Base-by-base conservation (phyloP, 2,797 vertebrate species). In the Aphelocoma californica region DNA sequence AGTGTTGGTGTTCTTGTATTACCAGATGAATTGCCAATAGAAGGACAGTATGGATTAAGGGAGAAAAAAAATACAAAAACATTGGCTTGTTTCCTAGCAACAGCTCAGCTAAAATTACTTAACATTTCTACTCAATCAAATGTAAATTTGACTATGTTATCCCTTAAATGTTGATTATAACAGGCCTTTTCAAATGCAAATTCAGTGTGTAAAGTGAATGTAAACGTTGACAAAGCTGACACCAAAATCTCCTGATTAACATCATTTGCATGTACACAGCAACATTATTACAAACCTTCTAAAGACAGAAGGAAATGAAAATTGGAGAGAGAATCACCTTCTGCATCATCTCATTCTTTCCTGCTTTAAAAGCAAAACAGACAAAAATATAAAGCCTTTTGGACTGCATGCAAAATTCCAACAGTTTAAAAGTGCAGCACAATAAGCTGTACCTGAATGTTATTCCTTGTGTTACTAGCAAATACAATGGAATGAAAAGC, bases 41-140 rank as follows among this genome's bases (percentile, higher is more conserved):
- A 94, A 95, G 83, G 95, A 81, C 60, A 92, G 94, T 97, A 97
- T 81, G 79, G 87, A 95, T 89, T 95, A 97, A 96, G 88, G 84
- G 92, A 16, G 97, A 90, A 96, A 90, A 90, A 40, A 56, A 95
- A 93, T 34, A 61, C 91, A 96, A 94, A 97, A 97, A 97, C 97
- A 98, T 97, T 97, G 97, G 96, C 96, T 97, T 97, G 98, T 98
- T 97, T 96, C 98, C 95, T 98, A 98, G 98, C 97, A 98, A 98
- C 97, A 94, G 94, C 66, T 91, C 83, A 90, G 95, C 95, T 97
- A 97, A 98, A 98, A 97, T 98, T 96, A 97, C 95, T 98, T 98
- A 98, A 98, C 97, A 96, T 66, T 95, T 96, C 96, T 95, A 96
- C 92, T 97, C 97, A 98, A 97, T 98, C 97, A 97, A 96, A 98